Evolutionary conservation across 2,888 invertebrate genomes (phyloP).

Genomic region (Cinara cedri): DNA sequence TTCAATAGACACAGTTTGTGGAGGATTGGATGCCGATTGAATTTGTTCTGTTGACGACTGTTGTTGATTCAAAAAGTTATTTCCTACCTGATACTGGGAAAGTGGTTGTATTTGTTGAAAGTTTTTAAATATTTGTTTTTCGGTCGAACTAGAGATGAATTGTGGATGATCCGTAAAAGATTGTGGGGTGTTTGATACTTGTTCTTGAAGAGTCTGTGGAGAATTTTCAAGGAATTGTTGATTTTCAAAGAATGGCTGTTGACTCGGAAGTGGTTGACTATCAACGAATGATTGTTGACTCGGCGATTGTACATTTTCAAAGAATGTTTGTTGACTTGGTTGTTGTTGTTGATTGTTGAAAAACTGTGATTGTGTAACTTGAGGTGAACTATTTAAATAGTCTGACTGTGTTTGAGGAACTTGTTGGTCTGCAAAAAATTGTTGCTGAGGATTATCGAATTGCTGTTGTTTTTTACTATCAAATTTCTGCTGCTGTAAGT

Average conservation of each 20-base stretch:
- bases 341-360: constrained; percentile 31
- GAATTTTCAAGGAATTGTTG: constrained; percentile 38
- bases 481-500: constrained; percentile 1
- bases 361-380: constrained; percentile 28
- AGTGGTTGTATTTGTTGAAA: constrained; percentile 58
- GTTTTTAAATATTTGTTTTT: constrained; percentile 52
- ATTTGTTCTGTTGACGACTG: constrained; percentile 61
- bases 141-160: constrained; percentile 40
- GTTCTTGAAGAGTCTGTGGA: constrained; percentile 15
- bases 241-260: constrained; percentile 22
- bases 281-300: constrained; percentile 11
- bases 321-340: constrained; percentile 5
- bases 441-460: constrained; percentile 26
- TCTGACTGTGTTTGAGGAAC: constrained; percentile 21
- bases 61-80: constrained; percentile 64
- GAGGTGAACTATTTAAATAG: constrained; percentile 25
- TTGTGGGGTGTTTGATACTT: constrained; percentile 21
- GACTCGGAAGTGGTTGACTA: constrained; percentile 9
- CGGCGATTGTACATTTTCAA: background rate
- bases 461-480: constrained; percentile 18
- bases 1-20: constrained; percentile 37
- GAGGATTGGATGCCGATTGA: constrained; percentile 7
- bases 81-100: constrained; percentile 59
- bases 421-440: constrained; percentile 45
- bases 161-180: constrained; percentile 24